Conservation (phyloP, 2,113 vertebrate species). For the Caloenas nicobarica region DNA sequence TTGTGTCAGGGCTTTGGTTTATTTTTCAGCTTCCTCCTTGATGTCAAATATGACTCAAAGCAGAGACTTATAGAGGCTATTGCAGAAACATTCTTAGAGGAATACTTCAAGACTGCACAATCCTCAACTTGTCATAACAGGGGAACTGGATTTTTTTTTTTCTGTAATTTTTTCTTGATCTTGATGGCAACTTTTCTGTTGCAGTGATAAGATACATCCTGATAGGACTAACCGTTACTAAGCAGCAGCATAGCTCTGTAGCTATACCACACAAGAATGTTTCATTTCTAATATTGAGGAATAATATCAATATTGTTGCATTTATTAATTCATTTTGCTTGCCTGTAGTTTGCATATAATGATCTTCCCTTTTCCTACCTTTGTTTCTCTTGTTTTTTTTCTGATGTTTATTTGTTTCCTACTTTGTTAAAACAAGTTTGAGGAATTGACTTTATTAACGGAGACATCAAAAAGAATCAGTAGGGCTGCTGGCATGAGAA, state of each 20-base stretch:
- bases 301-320: neutral
- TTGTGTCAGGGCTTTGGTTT: neutral
- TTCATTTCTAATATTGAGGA: neutral
- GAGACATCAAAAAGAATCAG: neutral
- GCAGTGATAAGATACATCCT: neutral
- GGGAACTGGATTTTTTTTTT: neutral
- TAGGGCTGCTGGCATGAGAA: neutral
- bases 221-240: neutral
- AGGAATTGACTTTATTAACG: neutral
- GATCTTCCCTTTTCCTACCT: neutral
- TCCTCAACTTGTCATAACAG: neutral
- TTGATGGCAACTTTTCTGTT: neutral
- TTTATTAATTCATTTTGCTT: neutral
- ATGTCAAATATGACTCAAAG: neutral
- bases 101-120: neutral
- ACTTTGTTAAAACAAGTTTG: neutral
- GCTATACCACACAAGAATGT: neutral
- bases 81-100: neutral
- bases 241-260: neutral
- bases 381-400: neutral
- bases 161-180: neutral
- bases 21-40: neutral
- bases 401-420: neutral
- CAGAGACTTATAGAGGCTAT: neutral
- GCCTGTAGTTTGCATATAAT: neutral